Percentiles rank a stretch among this genome's conserved stretches.
Conservation (phyloP, 2,888 invertebrate species). For the Noctuana brunneofusca region DNA sequence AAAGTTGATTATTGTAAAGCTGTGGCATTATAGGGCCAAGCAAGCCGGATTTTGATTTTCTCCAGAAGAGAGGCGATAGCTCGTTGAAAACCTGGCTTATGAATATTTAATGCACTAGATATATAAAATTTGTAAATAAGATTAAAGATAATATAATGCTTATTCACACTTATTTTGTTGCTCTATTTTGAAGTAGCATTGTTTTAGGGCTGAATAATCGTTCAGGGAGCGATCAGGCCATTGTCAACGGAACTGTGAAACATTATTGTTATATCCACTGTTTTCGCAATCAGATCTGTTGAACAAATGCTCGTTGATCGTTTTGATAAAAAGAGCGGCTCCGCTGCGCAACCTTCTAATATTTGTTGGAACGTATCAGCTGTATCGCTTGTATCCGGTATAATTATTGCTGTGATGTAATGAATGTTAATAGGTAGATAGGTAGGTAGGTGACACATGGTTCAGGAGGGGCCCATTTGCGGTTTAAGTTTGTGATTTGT, state of each 20-base stretch:
- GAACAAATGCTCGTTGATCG: slow-evolving; percentile 37
- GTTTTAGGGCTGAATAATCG: not conserved
- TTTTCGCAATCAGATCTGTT: not conserved
- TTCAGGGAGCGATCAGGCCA: not conserved
- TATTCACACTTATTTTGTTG: too few species aligned
- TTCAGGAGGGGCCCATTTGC: slow-evolving; percentile 45
- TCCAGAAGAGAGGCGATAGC: slow-evolving; percentile 33
- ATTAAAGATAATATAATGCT: not conserved
- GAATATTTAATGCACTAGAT: slow-evolving; percentile 34
- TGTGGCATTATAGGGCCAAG: slow-evolving; percentile 28
- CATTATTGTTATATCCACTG: too few species aligned
- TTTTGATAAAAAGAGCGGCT: slow-evolving; percentile 50
- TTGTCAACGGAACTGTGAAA: not conserved
- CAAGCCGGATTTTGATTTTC: slow-evolving; percentile 38
- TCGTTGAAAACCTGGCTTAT: slow-evolving; percentile 36
- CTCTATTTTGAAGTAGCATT: too few species aligned
- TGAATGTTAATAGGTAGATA: slow-evolving; percentile 54
- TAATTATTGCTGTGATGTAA: slow-evolving; percentile 63
- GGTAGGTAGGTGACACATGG: slow-evolving; percentile 38
- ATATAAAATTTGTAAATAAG: slow-evolving; percentile 3
- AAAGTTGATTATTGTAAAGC: slow-evolving; percentile 35
- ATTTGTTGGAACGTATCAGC: slow-evolving; percentile 55
- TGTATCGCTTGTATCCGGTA: slow-evolving; percentile 67
- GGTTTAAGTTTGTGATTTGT: slow-evolving; percentile 32
- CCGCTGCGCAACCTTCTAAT: slow-evolving; percentile 59